These are phyloP conservation scores for Unio delphinus DNA, from an alignment of 2,888 invertebrate genomes.

Conservation along the genomic window DNA sequence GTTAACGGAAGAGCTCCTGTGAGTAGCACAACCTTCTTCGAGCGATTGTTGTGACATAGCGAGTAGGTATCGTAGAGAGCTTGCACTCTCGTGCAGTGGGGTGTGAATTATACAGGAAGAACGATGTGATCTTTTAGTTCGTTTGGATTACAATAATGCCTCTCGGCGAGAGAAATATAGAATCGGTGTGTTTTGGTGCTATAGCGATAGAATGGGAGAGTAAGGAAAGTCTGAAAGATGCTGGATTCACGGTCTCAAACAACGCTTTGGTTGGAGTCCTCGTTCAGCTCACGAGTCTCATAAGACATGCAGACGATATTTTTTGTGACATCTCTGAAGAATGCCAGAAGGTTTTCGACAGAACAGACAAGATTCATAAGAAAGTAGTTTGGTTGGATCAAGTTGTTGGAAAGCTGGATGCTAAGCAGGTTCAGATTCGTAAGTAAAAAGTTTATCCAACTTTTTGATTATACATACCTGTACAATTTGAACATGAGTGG, in stretches of 20 bases:
- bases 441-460: constrained; percentile 35
- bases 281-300: constrained; percentile 60
- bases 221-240: constrained; percentile 32
- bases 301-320: constrained; percentile 64
- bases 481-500: not conserved
- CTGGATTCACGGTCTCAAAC: constrained; percentile 47
- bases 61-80: no score
- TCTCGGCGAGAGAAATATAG: constrained; percentile 51
- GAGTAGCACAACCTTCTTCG: no score
- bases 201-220: constrained; percentile 38
- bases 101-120: not conserved
- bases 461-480: not conserved
- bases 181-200: constrained; percentile 50
- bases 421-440: constrained; percentile 60
- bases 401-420: constrained; percentile 48
- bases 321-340: constrained; percentile 64
- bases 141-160: constrained; percentile 44
- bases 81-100: no score
- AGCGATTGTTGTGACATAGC: no score
- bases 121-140: constrained; percentile 17
- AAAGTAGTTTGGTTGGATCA: constrained; percentile 37
- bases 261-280: constrained; percentile 56
- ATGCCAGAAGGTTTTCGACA: constrained; percentile 58
- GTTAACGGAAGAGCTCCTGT: no score
- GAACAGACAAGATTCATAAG: constrained; percentile 45